A percentile compares a stretch with the other conserved stretches of the same genome.
Evolutionary conservation across 2,113 vertebrate genomes (phyloP).

Genomic region (Tinamus guttatus): DNA sequence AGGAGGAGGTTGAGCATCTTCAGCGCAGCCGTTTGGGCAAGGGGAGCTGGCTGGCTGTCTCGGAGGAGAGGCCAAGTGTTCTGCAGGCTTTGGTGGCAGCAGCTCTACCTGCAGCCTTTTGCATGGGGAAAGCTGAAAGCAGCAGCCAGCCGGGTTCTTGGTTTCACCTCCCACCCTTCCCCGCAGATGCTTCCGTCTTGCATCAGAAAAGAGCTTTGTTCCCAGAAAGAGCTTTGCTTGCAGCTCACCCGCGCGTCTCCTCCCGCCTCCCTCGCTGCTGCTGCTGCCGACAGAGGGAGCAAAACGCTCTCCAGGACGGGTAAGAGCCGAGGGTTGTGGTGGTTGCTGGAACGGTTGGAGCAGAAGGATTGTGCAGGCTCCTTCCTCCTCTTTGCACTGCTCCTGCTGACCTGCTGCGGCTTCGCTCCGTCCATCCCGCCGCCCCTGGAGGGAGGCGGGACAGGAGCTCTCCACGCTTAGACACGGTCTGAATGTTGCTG

Average conservation of each 20-base stretch:
- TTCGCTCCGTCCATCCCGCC: background rate
- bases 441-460: background rate
- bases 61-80: background rate
- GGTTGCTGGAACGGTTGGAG: background rate
- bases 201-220: constrained; percentile 41
- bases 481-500: background rate
- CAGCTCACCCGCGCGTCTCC: background rate
- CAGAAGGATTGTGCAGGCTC: background rate
- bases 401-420: background rate
- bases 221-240: constrained; percentile 47
- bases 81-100: constrained; percentile 28
- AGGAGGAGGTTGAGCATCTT: background rate
- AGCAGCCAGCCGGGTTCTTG: constrained; percentile 24
- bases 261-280: background rate
- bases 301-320: background rate
- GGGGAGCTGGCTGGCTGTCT: constrained; percentile 5
- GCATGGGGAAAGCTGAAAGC: background rate
- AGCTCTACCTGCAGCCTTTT: constrained; percentile 22
- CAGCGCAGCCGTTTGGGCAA: background rate
- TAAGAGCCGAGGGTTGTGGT: background rate
- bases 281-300: background rate
- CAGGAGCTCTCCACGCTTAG: background rate
- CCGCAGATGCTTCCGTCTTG: background rate
- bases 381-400: background rate
- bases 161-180: constrained; percentile 60